These are phyloP conservation scores for Yponomeuta cagnagella DNA, from an alignment of 2,888 invertebrate species.

Conservation along the genomic window DNA sequence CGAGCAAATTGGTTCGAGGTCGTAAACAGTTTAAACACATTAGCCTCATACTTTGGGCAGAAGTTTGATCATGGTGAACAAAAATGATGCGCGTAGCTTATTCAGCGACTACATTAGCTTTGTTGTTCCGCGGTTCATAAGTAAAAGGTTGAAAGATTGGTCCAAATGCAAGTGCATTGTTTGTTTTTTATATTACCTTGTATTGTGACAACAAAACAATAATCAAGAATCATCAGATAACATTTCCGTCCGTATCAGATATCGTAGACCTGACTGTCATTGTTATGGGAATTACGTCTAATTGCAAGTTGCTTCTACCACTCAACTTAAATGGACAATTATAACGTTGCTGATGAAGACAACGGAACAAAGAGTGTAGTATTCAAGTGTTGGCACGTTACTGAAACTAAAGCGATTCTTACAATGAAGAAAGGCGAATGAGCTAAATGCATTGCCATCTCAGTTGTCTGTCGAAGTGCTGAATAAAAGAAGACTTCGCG, in stretches of 20 bases:
- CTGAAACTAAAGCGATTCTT: background rate
- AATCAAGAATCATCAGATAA: conserved; percentile 26
- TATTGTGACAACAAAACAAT: conserved; percentile 28
- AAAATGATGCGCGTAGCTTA: background rate
- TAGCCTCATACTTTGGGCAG: background rate
- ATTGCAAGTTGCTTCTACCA: background rate
- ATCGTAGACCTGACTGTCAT: background rate
- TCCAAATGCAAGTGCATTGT: background rate
- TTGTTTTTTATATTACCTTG: conserved; percentile 3
- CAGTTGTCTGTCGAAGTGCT: conserved; percentile 8
- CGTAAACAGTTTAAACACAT: background rate
- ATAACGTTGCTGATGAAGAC: background rate
- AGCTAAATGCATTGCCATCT: conserved; percentile 6
- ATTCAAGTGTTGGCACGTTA: conserved; percentile 7
- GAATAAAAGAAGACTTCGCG: background rate
- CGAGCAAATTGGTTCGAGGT: background rate
- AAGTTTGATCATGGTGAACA: background rate
- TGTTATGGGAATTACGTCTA: conserved; percentile 6
- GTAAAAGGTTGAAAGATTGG: background rate
- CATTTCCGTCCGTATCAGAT: conserved; percentile 23
- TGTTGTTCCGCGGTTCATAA: background rate
- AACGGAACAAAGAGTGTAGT: conserved; percentile 7
- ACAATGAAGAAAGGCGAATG: conserved; percentile 1
- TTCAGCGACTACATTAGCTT: background rate
- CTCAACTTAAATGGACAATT: conserved; percentile 8